These are phyloP conservation scores for Calyptommatus sinebrachiatus DNA, from an alignment of 2,113 vertebrate species.

Conservation along the genomic window DNA sequence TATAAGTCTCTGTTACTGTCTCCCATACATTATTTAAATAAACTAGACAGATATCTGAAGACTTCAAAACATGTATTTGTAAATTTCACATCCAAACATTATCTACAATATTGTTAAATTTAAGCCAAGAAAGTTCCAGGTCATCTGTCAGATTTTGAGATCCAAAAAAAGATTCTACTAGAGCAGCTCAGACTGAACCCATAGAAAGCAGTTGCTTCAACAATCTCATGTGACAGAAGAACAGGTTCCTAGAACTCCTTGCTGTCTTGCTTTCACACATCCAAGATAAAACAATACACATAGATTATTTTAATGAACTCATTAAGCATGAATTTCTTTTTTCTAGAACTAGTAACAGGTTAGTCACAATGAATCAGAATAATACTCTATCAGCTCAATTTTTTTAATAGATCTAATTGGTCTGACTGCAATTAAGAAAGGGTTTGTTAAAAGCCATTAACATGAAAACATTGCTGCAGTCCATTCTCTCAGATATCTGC, in stretches of 20 bases:
- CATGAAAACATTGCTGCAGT: slow-evolving; percentile 64
- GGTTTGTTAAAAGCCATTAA: slow-evolving; percentile 59
- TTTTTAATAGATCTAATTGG: slow-evolving; percentile 56
- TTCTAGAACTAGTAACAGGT: slow-evolving; percentile 61
- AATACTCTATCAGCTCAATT: slow-evolving; percentile 51
- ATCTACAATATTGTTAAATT: neutral
- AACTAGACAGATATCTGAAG: neutral
- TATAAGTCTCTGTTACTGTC: no score
- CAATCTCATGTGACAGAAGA: neutral
- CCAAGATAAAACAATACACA: slow-evolving; percentile 6
- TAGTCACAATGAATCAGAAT: slow-evolving; percentile 48
- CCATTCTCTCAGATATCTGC: slow-evolving; percentile 53
- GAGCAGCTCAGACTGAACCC: neutral
- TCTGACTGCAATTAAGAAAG: slow-evolving; percentile 65
- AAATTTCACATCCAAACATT: no score
- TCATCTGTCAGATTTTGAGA: neutral
- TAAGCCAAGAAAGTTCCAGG: neutral
- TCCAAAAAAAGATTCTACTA: neutral
- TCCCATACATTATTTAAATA: neutral
- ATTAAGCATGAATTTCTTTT: slow-evolving; percentile 58
- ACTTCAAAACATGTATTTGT: neutral
- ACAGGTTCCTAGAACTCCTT: neutral
- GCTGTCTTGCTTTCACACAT: slow-evolving; percentile 8
- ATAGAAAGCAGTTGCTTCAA: neutral
- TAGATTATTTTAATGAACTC: slow-evolving; percentile 58